These are phyloP conservation scores for Phylloscopus whistleri DNA, from an alignment of 2,113 vertebrate genomes.

Conservation along the genomic window DNA sequence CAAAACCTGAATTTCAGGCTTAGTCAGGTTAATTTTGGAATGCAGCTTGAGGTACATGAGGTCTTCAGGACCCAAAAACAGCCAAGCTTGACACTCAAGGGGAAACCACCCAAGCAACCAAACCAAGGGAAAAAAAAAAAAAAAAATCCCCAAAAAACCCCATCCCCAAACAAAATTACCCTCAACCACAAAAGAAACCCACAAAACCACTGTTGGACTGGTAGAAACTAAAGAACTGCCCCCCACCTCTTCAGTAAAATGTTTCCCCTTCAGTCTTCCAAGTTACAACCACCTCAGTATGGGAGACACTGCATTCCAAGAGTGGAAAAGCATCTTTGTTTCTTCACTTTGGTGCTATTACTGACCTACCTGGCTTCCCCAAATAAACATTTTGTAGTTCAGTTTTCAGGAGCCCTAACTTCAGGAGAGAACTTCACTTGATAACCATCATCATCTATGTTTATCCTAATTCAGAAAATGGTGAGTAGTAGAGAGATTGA, in stretches of 20 bases:
- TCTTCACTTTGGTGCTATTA: neutral
- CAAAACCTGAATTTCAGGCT: neutral
- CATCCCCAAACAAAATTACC: neutral
- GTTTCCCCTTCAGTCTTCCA: neutral
- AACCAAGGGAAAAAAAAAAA: too few species aligned
- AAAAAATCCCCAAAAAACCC: fast-evolving
- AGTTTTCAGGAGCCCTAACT: neutral
- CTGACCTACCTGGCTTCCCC: neutral
- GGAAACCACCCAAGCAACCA: neutral
- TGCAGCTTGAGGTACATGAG: neutral
- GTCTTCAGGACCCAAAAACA: neutral
- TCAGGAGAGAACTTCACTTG: neutral
- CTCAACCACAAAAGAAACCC: neutral
- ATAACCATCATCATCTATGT: neutral
- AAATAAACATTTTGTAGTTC: neutral
- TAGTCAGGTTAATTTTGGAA: neutral
- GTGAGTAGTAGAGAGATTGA: neutral
- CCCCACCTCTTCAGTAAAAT: neutral
- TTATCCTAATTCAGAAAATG: conserved; percentile 3
- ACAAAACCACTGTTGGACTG: neutral
- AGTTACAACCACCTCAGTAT: neutral
- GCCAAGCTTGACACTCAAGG: neutral
- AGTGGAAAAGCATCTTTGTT: neutral
- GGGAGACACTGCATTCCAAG: neutral
- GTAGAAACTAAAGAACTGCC: neutral